These are phyloP conservation scores for Anisognathus igniventris DNA, from an alignment of 2,797 vertebrate species.

Conservation along the genomic window DNA sequence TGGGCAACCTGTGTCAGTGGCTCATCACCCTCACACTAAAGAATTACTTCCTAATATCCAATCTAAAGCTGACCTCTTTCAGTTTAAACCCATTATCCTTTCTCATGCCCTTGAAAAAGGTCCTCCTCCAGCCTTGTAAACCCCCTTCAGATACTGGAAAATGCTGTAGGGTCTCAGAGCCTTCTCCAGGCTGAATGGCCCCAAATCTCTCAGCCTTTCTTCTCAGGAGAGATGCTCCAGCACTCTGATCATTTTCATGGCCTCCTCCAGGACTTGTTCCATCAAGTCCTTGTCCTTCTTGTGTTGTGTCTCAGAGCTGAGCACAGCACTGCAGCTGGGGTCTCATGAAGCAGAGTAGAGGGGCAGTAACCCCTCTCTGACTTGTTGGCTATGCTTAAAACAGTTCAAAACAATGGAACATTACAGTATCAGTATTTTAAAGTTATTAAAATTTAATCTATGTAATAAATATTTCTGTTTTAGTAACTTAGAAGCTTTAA, in stretches of 20 bases:
- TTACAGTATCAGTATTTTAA: not conserved
- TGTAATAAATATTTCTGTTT: not conserved
- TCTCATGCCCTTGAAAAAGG: not conserved
- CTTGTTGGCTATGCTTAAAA: not conserved
- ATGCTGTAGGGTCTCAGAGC: rapidly evolving
- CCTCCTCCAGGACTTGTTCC: not conserved
- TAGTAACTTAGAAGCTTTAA: not conserved
- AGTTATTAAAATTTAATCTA: not conserved
- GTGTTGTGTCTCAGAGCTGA: not conserved
- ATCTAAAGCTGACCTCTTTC: not conserved
- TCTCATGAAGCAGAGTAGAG: not conserved
- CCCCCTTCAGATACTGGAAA: not conserved
- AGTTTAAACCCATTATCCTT: not conserved
- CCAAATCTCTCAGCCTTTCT: not conserved
- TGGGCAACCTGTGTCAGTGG: not conserved
- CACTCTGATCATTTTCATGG: not conserved
- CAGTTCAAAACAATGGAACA: not conserved
- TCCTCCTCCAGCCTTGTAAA: not conserved
- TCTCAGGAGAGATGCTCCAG: not conserved
- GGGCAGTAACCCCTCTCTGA: not conserved
- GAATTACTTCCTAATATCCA: not conserved
- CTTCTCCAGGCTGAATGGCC: not conserved
- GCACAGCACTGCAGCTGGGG: not conserved
- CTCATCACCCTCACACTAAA: not conserved
- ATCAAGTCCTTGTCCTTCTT: not conserved